Base-by-base conservation (phyloP, 2,797 vertebrate species). In the Limnodromus scolopaceus region DNA sequence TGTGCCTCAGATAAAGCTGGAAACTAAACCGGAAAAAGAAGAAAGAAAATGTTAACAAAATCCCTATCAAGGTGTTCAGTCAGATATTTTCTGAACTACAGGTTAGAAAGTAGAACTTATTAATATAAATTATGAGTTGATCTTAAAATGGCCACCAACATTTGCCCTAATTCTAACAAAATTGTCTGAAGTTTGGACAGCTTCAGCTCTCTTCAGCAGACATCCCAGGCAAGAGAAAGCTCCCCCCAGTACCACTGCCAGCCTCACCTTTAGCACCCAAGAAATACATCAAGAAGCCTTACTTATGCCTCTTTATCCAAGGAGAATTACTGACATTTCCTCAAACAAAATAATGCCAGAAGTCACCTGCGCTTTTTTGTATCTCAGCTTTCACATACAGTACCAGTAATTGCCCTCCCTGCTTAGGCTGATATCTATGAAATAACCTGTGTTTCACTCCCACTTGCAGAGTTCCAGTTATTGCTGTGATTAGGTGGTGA, bases 361-460 rank as follows among this genome's bases (percentile, higher is more conserved):
- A 93, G 76, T 34, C 55, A 80, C 30, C 71, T 43, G 54, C 0
- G 1, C 18, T 85, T 64, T 82, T 87, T 48, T 48, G 25, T 36
- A 43, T 48, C 60, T 66, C 34, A 88, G 78, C 70, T 84, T 76
- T 51, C 51, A 53, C 38, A 39, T 1, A 7, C 9, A 28, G 28
- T 30, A 41, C 16, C 84, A 60, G 77, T 49, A 84, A 87, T 65
- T 89, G 84, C 64, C 70, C 65, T 87, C 63, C 19, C 55, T 63
- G 46, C 64, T 95, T 94, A 75, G 30, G 53, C 76, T 93, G 75
- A 46, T 69, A 89, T 20, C 87, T 54, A 7, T 53, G 24, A 93
- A 92, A 92, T 84, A 95, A 97, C n/a, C 41, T 43, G 17, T 34
- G 66, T 54, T 96, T 96, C 48, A 49, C 58, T 72, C 83, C 89